A percentile compares a stretch with the other conserved stretches of the same genome.
Conservation (phyloP, 2,888 invertebrate genomes). For the Drepanosiphum platanoidis region DNA sequence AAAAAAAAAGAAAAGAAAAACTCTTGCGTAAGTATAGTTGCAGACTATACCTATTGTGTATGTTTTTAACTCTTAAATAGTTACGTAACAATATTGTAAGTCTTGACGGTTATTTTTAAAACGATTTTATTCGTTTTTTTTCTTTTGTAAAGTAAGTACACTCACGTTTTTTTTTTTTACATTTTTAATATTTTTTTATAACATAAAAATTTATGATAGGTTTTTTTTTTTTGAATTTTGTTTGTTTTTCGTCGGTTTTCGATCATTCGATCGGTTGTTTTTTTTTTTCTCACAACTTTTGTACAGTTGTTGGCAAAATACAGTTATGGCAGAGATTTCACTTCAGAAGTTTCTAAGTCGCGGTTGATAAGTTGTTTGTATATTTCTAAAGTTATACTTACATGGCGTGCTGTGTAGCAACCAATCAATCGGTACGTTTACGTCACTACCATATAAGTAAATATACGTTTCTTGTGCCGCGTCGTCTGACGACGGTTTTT, state of each 20-base stretch:
- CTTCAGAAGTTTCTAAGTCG: constrained; percentile 20
- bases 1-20: neutral
- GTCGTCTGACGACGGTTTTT: constrained; percentile 16
- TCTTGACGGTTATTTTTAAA: neutral
- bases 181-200: too few species aligned
- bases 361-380: constrained; percentile 29
- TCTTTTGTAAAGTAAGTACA: neutral
- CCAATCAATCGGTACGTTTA: constrained; percentile 46
- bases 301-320: neutral
- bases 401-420: constrained; percentile 23
- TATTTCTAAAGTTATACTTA: constrained; percentile 50
- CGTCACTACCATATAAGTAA: constrained; percentile 52
- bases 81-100: too few species aligned
- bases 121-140: neutral
- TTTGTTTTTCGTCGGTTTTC: too few species aligned
- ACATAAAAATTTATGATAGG: too few species aligned
- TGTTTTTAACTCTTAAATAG: neutral
- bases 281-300: neutral
- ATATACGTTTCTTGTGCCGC: constrained; percentile 27
- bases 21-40: neutral
- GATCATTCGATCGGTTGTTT: neutral
- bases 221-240: too few species aligned
- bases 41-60: neutral
- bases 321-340: constrained; percentile 5
- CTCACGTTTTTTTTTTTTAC: neutral